Evolutionary conservation across 1,140 invertebrate species (phyloP), one percentile per base, ranked within the genome.

Genomic region (Rhopalosiphum maidis): DNA sequence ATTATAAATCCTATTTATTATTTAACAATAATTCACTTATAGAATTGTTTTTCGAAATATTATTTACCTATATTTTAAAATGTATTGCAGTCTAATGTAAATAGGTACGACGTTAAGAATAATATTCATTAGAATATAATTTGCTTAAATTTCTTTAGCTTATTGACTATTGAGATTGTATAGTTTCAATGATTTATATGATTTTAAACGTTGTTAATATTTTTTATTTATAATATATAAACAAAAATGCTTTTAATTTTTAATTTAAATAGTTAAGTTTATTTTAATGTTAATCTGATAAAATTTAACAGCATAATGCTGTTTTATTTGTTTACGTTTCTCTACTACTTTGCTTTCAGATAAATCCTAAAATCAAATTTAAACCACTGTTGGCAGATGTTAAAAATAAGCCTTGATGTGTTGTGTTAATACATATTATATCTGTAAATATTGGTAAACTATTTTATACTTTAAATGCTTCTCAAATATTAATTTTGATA

Each of bases 191-290:
- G 11, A 77, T n/a, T 77, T 77, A 77, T 77, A n/a, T 5, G n/a
- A n/a, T 77, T 77, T 77, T 77, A 77, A 77, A 77, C 60, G n/a
- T 6, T 77, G 15, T 77, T 77, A 77, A 77, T 77, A 77, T 18
- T 77, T 77, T 2, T n/a, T n/a, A n/a, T 77, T 51, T 60, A 60
- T 60, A 25, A 37, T 37, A 83, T 9, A 8, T 83, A 21, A 7
- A 37, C 21, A 83, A 22, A 82, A 83, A 83, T 82, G 35, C 37
- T 85, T 85, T 85, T 85, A 41, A 25, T 23, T 85, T 87, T 87
- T 48, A 48, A 87, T 87, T 87, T n/a, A 48, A 87, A 48, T 87
- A 35, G 43, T 46, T 86, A 30, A 11, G 41, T 86, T 86, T 86
- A 86, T 46, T 86, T 86, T 86, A 46, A 86, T 86, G 22, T 46